Base-by-base conservation (phyloP, 1,140 invertebrate species). In the Dendroctonus ponderosae region DNA sequence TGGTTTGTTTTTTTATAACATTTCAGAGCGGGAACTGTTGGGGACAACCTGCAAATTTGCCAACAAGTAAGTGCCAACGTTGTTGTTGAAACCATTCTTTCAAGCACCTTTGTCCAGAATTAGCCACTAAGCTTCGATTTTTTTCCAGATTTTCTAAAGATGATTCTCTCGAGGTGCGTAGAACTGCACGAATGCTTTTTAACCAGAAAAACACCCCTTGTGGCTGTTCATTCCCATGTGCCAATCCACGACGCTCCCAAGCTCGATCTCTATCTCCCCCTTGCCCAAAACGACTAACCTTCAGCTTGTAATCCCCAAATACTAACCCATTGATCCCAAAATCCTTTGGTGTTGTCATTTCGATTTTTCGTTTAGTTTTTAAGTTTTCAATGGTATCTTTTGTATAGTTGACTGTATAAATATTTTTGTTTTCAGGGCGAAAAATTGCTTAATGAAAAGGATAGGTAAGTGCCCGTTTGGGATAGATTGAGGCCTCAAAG, bases 1-100 rank as follows among this genome's bases (percentile, higher is more conserved):
- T 48, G 75, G 73, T 37, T 63, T 77, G n/a, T 62, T 54, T 44
- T 77, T 77, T 71, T 71, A 71, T 65, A 67, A 67, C 12, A 59
- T 77, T 46, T 53, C 68, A 4, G 43, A 67, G 49, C 39, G 38
- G 15, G 71, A 74, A 57, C 52, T 74, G n/a, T 65, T 74, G 43
- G 72, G 71, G 50, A 48, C 58, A 14, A 15, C 15, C 14, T 38
- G 26, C 56, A 51, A 59, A 43, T 53, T 14, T 37, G 39, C 43
- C 40, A 49, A 59, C 40, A 37, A 37, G 57, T 59, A 59, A 59
- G 44, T 48, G n/a, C 11, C 26, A 26, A 26, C 3, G 26, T 26
- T 1, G 26, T 26, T 53, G 37, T 53, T 11, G 9, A 46, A 46
- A 46, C 9, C 9, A 12, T 0, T 26, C 8, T 11, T 52, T 52